phyloP scores from a whole-genome alignment of 2,797 vertebrate species.

The Numenius phaeopus region DNA sequence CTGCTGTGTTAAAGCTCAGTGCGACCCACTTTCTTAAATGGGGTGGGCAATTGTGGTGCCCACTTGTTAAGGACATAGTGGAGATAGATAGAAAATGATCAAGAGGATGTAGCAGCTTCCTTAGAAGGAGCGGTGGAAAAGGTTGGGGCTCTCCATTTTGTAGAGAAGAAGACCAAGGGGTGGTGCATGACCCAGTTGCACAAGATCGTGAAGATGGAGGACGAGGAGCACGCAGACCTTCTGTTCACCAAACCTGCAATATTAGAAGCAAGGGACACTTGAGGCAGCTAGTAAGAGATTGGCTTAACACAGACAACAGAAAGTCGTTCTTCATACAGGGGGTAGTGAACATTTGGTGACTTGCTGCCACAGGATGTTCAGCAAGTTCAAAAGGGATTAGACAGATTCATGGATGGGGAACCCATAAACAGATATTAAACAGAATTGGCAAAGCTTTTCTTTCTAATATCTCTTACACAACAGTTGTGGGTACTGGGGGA shows the following conservation, averaged over 20 bases:
- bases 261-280: not conserved
- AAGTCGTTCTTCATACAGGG: fast-evolving
- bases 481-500: not conserved
- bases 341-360: not conserved
- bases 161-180: not conserved
- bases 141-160: not conserved
- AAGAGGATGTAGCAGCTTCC: not conserved
- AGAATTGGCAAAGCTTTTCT: not conserved
- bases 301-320: not conserved
- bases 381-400: not conserved
- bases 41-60: not conserved
- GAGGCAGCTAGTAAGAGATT: not conserved
- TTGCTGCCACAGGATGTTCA: not conserved
- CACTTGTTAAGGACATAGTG: not conserved
- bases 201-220: not conserved
- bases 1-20: not conserved
- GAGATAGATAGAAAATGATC: not conserved
- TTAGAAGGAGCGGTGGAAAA: not conserved
- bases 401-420: not conserved
- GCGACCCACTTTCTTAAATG: not conserved
- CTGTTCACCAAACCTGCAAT: not conserved
- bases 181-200: not conserved
- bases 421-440: not conserved
- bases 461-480: not conserved
- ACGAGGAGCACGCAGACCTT: not conserved